phyloP scores from a whole-genome alignment of 2,113 vertebrate genomes.

The Erpornis zantholeuca region DNA sequence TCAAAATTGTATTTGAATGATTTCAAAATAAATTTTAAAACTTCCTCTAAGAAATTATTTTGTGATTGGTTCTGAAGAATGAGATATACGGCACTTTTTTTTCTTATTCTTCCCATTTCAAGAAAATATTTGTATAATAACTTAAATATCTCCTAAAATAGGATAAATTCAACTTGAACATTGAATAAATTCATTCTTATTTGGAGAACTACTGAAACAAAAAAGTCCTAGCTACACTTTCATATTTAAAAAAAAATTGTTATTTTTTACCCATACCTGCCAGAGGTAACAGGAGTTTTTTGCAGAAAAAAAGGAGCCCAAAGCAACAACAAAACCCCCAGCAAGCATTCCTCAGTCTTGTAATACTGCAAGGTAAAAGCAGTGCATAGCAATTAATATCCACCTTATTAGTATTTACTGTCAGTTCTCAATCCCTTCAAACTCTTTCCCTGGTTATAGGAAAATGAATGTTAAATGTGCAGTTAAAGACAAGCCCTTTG shows the following conservation, averaged over 20 bases:
- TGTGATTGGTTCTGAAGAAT: neutral
- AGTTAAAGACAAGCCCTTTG: neutral
- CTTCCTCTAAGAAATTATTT: neutral
- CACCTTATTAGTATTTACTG: neutral
- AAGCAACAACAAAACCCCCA: neutral
- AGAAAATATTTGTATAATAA: neutral
- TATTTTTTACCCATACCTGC: neutral
- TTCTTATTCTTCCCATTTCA: neutral
- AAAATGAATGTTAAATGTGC: neutral
- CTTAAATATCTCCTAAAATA: neutral
- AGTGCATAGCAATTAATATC: neutral
- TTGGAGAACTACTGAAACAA: neutral
- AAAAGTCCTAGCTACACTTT: neutral
- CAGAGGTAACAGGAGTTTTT: neutral
- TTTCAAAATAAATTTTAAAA: neutral
- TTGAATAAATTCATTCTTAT: neutral
- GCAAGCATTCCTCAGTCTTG: neutral
- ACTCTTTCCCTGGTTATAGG: neutral
- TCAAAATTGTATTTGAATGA: neutral
- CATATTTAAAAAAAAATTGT: accelerated
- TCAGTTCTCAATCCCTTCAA: neutral
- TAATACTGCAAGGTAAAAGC: neutral
- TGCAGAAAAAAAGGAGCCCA: neutral
- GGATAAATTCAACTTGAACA: neutral
- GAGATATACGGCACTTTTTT: too few relatives aligned